Base-by-base conservation (phyloP, 2,888 invertebrate genomes). In the Exephanes ischioxanthus region DNA sequence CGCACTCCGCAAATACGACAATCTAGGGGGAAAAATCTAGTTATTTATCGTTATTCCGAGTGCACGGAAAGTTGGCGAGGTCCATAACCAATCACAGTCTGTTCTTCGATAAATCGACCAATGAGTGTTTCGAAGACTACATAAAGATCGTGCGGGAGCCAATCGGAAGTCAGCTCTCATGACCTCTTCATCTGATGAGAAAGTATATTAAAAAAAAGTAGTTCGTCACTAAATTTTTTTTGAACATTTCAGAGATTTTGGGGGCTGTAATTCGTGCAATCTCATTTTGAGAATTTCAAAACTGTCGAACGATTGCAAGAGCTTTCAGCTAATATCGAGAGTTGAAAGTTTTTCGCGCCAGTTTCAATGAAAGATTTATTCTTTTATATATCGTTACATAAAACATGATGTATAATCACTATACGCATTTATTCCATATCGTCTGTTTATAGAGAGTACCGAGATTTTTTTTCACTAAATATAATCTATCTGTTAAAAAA, bases 311-410 rank as follows among this genome's bases (percentile, higher is more conserved):
- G 45, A 16, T 48, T 14, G 16, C 16, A 16, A 48, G 0, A 48
- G 16, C 45, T 48, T 48, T 1, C 45, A 48, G 16, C 14, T 48
- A 16, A 11, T 14, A 45, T 45, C 45, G 45, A 48, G 45, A 14
- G 45, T 48, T 16, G 14, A 48, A 48, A 48, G 16, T 48, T 66
- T 19, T 48, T 68, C 48, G 22, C 58, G 33, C 67, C 41, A 63
- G 61, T 76, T 68, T 75, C 33, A 41, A 68, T 79, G 41, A 63
- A 75, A 48, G 61, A 77, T 71, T 83, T 83, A 83, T 83, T 83
- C 72, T 78, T 79, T 68, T 78, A 73, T 68, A 79, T 66, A 58
- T 83, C 48, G 78, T 83, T 83, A 73, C 78, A 73, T 72, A 78
- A 79, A 67, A 78, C 68, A 79, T 67, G 22, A 68, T 70, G 41